Evolutionary conservation across 2,888 invertebrate species (phyloP).

Genomic region (Trissolcus brochymenae): DNA sequence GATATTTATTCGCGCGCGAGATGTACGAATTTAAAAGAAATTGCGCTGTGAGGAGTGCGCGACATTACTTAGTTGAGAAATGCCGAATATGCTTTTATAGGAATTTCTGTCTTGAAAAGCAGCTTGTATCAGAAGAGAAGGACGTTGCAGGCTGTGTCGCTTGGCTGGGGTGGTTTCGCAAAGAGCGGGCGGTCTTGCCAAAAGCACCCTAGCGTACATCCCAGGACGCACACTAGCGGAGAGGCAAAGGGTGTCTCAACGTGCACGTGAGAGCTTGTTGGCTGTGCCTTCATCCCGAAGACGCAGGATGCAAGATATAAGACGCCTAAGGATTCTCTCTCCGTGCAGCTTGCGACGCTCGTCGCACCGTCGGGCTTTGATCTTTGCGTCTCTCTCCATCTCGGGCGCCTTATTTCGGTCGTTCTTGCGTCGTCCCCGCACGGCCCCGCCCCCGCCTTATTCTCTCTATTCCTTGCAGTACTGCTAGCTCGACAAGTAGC

Average conservation of each 20-base stretch:
- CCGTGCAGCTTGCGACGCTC: slow-evolving; percentile 13
- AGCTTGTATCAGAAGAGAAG: slow-evolving; percentile 63
- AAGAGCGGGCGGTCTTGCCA: slow-evolving; percentile 71
- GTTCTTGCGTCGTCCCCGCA: slow-evolving; percentile 33
- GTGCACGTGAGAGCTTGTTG: slow-evolving; percentile 70
- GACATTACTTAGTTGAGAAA: slow-evolving; percentile 45
- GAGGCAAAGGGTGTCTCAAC: slow-evolving; percentile 65
- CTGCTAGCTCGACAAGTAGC: slow-evolving; percentile 66
- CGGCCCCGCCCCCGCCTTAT: slow-evolving; percentile 37
- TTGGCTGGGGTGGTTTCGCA: slow-evolving; percentile 66
- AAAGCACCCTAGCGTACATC: slow-evolving; percentile 72
- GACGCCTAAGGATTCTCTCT: slow-evolving; percentile 69
- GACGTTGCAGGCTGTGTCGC: slow-evolving; percentile 65
- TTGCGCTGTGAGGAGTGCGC: slow-evolving; percentile 25
- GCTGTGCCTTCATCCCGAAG: slow-evolving; percentile 69
- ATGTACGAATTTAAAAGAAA: slow-evolving; percentile 37
- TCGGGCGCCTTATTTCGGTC: slow-evolving; percentile 49
- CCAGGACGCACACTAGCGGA: slow-evolving; percentile 62
- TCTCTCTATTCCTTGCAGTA: slow-evolving; percentile 53
- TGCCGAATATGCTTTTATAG: slow-evolving; percentile 54
- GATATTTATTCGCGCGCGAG: slow-evolving; percentile 24
- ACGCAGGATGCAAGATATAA: slow-evolving; percentile 71
- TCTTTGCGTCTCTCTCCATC: slow-evolving; percentile 31
- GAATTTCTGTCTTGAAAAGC: slow-evolving; percentile 57
- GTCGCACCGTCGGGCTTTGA: slow-evolving; percentile 6